Evolutionary conservation across 2,888 invertebrate genomes (phyloP), one percentile per base, ranked within the genome.

Genomic region (Tricholauxania praeusta): DNA sequence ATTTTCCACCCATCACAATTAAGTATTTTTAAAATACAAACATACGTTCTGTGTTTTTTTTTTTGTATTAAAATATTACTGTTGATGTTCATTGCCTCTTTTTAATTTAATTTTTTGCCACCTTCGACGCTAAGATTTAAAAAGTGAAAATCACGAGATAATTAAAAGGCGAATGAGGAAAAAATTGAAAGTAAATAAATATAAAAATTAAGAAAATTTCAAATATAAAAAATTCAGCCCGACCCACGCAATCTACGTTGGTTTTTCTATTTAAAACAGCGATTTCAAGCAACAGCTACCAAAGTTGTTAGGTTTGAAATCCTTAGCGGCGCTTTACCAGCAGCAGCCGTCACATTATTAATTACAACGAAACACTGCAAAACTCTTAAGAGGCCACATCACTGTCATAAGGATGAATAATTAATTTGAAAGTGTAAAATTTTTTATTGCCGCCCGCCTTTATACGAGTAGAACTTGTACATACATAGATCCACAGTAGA

Each of bases 261-360:
- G 22, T 15, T 67, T 67, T 39, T 39, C 14, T 47, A 55, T 67
- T 67, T 67, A 55, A 17, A 57, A 55, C 48, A 57, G 48, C 67
- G 57, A 28, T 57, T 55, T 55, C 6, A 57, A 48, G 22, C 55
- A 32, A 49, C 17, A 22, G 39, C 10, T 1, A 39, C 39, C 39
- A 39, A 10, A 39, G 10, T 2, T 39, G 28, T 28, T 28, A 28
- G 7, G 39, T 39, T 39, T 7, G 39, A 4, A 10, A 7, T 39
- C 39, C 39, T 39, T 39, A 10, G 39, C 39, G 39, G 10, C 10
- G 39, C 5, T 39, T 39, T 39, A 10, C 8, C 39, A 39, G 7
- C 39, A 39, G 10, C 7, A 39, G 39, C 39, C 39, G 28, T 39
- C 39, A 39, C 51, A 17, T 22, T 51, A n/a, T 7, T n/a, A 32